Base-by-base conservation (phyloP, 2,113 vertebrate species). In the Tachycineta bicolor region DNA sequence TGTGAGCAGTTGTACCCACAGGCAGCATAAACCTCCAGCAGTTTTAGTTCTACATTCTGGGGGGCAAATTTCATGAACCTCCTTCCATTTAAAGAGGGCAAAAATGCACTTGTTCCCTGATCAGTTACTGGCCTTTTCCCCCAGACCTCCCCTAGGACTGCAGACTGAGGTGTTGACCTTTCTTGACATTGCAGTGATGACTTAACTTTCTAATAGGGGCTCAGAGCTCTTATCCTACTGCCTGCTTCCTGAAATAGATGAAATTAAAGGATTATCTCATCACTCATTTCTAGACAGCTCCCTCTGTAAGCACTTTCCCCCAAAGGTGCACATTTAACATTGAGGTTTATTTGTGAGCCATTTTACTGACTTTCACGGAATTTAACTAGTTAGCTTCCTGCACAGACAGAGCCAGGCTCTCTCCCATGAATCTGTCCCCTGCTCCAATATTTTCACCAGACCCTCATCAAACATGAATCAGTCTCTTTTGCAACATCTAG, bases 171-270 rank as follows among this genome's bases (percentile, higher is more conserved):
- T 60, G 80, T 2, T 44, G 89, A 91, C 93, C 90, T 95, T 76
- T 83, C 58, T 90, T 95, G 96, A 94, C 91, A 89, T 92, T 91
- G 93, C 74, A 63, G 58, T 10, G 89, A 91, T 94, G 60, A 87
- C 91, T 74, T 68, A 93, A 89, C 94, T 97, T 87, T 77, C 43
- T 83, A 86, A 64, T 82, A 95, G 87, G 91, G 94, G 87, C n/a
- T 18, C 82, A 90, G 93, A 91, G 78, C 88, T 96, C 90, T 95
- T 93, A 97, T 93, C 94, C 96, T 80, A 73, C 90, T 16, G 69
- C 88, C 89, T 63, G 86, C 92, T 97, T 97, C 97, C 97, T 79
- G 79, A 97, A 98, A 97, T 97, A 98, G 96, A 94, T 56, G 60
- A 94, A 94, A 97, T 96, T 96, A 97, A 96, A 95, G 93, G 96